Evolutionary conservation across 2,113 vertebrate genomes (phyloP).

Genomic region (Strigops habroptila): DNA sequence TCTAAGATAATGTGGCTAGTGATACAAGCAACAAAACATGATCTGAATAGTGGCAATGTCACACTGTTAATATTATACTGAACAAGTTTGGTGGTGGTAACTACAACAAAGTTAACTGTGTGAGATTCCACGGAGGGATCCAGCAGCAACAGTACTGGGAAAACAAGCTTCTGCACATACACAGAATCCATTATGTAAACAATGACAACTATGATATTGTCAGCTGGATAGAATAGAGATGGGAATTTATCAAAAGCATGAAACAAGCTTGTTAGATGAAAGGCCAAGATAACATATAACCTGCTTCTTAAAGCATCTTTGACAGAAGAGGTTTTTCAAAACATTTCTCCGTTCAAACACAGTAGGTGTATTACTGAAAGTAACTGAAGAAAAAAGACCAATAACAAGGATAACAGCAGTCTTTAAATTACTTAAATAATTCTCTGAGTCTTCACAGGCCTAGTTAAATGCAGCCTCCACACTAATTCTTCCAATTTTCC

Average conservation of each 20-base stretch:
- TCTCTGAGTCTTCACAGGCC: not conserved
- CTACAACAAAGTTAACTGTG: not conserved
- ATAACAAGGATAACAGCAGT: not conserved
- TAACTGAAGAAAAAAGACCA: not conserved
- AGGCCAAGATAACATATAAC: conserved; percentile 11
- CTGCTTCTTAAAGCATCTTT: not conserved
- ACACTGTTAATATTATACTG: not conserved
- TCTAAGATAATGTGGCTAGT: not conserved
- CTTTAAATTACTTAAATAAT: not conserved
- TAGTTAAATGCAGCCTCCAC: not conserved
- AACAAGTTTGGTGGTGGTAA: not conserved
- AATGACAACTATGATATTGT: not conserved
- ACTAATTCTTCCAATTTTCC: not conserved
- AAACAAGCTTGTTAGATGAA: not conserved
- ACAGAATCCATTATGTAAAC: not conserved
- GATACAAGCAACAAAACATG: not conserved
- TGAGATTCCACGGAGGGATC: not conserved
- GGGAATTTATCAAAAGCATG: not conserved
- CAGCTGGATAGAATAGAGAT: not conserved
- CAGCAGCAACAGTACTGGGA: not conserved
- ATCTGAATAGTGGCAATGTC: not conserved
- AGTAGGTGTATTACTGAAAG: not conserved
- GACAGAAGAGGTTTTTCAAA: not conserved
- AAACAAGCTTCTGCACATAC: not conserved
- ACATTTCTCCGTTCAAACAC: not conserved